Percentiles rank a stretch among this genome's conserved stretches.
phyloP scores from a whole-genome alignment of 64 coral and sea anemone species.

The Acropora tenuis region DNA sequence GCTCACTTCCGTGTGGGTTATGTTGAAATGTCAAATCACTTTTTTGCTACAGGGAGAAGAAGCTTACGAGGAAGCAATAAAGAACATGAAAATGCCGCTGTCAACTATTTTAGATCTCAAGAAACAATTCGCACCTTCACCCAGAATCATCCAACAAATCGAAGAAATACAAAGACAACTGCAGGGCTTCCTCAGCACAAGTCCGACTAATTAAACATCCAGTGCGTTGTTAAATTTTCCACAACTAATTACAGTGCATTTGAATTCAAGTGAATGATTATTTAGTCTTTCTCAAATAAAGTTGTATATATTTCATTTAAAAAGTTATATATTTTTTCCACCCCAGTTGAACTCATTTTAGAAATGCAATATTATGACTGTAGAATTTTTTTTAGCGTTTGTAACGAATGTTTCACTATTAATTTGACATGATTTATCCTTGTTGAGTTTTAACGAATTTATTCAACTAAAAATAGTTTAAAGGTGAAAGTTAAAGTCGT shows the following conservation, averaged over 20 bases:
- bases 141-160: not conserved
- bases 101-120: conserved; percentile 25
- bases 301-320: too few species aligned
- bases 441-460: not conserved
- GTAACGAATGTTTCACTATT: not conserved
- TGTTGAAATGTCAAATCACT: too few species aligned
- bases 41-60: conserved; percentile 17
- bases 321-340: not conserved
- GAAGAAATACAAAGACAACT: conserved; percentile 39
- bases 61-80: conserved; percentile 16
- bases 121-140: conserved; percentile 13
- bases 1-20: too few species aligned
- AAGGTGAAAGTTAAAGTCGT: too few species aligned
- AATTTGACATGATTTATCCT: too few species aligned
- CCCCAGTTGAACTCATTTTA: not conserved
- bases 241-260: not conserved
- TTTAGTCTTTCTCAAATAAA: not conserved
- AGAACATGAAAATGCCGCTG: conserved; percentile 1
- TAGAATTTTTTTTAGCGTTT: not conserved
- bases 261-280: not conserved
- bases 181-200: not conserved
- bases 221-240: too few species aligned
- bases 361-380: not conserved
- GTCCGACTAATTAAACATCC: not conserved
- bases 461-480: not conserved